A percentile compares a stretch with the other conserved stretches of the same genome.
These are phyloP conservation scores for Chitala chitala DNA, from an alignment of 2,113 vertebrate genomes.

Conservation along the genomic window DNA sequence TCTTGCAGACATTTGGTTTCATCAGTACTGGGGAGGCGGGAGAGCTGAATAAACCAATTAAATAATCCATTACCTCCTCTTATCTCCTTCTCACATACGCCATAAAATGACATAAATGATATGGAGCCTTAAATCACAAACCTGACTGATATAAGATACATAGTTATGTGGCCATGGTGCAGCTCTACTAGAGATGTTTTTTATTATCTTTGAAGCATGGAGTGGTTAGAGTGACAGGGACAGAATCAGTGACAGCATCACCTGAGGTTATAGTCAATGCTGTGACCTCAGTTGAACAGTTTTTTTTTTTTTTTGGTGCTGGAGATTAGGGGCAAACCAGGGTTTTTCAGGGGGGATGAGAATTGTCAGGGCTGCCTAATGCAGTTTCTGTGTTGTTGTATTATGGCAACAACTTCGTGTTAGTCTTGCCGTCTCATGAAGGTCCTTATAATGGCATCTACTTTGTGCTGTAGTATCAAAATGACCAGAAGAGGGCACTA, in stretches of 20 bases:
- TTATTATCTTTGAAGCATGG: neutral
- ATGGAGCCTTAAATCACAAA: neutral
- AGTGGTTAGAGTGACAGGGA: neutral
- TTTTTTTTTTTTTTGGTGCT: no score
- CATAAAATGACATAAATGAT: slow-evolving; percentile 12
- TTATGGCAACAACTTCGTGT: neutral
- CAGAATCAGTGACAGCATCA: neutral
- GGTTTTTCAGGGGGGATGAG: no score
- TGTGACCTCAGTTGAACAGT: no score
- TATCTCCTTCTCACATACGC: slow-evolving; percentile 1
- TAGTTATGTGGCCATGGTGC: no score
- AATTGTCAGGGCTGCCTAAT: no score
- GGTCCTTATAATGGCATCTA: neutral
- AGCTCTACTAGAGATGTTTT: neutral
- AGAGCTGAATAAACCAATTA: slow-evolving; percentile 12
- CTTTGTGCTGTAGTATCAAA: neutral
- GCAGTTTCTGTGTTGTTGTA: neutral
- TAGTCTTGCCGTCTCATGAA: neutral
- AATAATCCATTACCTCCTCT: slow-evolving; percentile 20
- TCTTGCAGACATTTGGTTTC: slow-evolving; percentile 1
- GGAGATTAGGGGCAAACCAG: no score
- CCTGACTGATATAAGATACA: neutral
- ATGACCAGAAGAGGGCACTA: neutral
- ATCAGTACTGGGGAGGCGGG: neutral
- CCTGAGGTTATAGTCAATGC: neutral